These are phyloP conservation scores for Saccostrea glomerata DNA, from an alignment of 1,140 invertebrate species.

Conservation along the genomic window DNA sequence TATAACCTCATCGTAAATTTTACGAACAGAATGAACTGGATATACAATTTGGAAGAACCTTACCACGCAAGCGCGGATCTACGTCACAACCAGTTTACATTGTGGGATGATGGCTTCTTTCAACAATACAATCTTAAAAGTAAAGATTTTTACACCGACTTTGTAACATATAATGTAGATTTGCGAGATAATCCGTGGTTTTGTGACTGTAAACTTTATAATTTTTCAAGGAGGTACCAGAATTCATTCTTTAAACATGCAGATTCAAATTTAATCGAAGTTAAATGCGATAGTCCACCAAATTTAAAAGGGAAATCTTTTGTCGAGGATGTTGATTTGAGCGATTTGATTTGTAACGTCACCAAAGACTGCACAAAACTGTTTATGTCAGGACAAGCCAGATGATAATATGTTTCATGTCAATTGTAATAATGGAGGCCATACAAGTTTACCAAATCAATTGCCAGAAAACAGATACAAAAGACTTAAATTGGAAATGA, in stretches of 20 bases:
- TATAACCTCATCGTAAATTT: conserved; percentile 50
- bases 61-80: conserved; percentile 49
- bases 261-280: conserved; percentile 30
- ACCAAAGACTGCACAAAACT: conserved; percentile 45
- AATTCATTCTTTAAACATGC: conserved; percentile 47
- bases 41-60: conserved; percentile 29
- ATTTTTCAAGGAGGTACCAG: conserved; percentile 37
- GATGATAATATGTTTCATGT: conserved; percentile 49
- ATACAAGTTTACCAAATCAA: conserved; percentile 23
- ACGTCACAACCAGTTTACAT: conserved; percentile 45
- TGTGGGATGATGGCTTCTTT: conserved; percentile 42
- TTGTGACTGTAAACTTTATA: conserved; percentile 56
- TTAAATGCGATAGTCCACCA: conserved; percentile 48
- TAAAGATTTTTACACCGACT: conserved; percentile 27
- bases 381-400: conserved; percentile 51
- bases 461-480: conserved; percentile 42
- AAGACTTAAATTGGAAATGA: conserved; percentile 38
- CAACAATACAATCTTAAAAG: conserved; percentile 21
- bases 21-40: conserved; percentile 49
- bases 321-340: conserved; percentile 33
- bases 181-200: conserved; percentile 49
- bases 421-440: conserved; percentile 40
- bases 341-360: conserved; percentile 53
- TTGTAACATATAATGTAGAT: conserved; percentile 47
- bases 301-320: conserved; percentile 42